Conservation (phyloP, 2,113 vertebrate species). For the Oenanthe oenanthe region DNA sequence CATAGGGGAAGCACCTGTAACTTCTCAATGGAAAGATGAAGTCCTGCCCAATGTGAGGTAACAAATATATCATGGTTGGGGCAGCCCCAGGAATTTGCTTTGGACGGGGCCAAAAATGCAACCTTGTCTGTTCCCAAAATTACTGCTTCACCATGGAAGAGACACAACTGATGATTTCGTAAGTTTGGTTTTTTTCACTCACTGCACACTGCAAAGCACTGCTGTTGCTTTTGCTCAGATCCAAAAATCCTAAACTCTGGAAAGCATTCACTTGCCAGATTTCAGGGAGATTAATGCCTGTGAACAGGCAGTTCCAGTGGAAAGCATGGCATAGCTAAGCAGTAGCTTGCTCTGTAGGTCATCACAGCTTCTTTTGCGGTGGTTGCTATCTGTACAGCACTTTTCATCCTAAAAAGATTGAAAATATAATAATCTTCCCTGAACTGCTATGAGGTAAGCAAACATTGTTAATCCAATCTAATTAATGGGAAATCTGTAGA, state of each 20-base stretch:
- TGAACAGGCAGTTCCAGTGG: neutral
- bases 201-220: rapidly evolving
- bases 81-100: neutral
- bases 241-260: neutral
- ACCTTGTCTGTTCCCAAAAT: neutral
- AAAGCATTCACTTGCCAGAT: neutral
- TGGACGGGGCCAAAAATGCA: neutral
- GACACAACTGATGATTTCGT: neutral
- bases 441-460: neutral
- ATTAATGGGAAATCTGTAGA: neutral
- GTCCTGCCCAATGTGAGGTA: neutral
- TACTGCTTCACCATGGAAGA: neutral
- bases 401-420: neutral
- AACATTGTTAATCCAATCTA: neutral
- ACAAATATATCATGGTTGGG: too few relatives aligned
- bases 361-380: neutral
- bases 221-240: neutral
- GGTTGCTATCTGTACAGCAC: neutral
- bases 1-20: neutral
- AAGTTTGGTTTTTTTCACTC: neutral
- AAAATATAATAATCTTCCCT: neutral
- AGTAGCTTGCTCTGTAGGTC: neutral
- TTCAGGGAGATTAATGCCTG: neutral
- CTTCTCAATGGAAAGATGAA: neutral
- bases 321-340: neutral